These are phyloP conservation scores for Pteronura brasiliensis DNA, from an alignment of 2,113 vertebrate genomes.

Conservation along the genomic window DNA sequence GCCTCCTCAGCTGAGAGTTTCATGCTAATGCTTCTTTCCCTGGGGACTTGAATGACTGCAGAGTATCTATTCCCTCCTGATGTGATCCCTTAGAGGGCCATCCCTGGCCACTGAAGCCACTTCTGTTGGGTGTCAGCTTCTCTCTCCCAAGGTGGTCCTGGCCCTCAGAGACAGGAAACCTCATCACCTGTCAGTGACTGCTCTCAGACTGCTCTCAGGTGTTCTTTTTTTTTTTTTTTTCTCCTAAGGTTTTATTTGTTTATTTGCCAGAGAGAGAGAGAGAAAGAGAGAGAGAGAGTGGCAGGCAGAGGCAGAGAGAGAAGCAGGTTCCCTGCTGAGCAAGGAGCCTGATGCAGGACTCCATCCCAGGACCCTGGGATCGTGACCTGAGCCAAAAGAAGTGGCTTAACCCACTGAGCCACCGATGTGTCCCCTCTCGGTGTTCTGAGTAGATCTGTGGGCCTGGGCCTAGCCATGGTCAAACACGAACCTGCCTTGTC, in stretches of 20 bases:
- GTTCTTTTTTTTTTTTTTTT: neutral
- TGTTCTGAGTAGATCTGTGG: neutral
- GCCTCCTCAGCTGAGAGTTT: neutral
- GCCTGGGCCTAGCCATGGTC: neutral
- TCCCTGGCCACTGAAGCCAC: neutral
- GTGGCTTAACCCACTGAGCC: no score
- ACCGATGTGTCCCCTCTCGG: neutral
- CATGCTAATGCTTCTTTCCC: neutral
- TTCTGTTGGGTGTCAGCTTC: neutral
- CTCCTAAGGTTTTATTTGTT: no score
- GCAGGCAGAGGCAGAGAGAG: no score
- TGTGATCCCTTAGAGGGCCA: neutral
- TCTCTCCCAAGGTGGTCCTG: neutral
- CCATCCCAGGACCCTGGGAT: no score
- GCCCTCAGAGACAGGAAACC: neutral
- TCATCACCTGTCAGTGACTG: neutral
- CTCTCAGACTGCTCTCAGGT: no score
- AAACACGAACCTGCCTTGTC: rapidly evolving
- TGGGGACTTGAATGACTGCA: neutral
- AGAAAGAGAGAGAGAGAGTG: no score
- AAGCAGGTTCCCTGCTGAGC: no score
- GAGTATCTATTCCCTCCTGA: neutral
- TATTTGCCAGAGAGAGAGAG: no score
- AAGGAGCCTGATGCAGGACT: no score
- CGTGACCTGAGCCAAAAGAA: no score